Conservation (phyloP, 2,113 vertebrate genomes). For the Lethenteron reissneri region DNA sequence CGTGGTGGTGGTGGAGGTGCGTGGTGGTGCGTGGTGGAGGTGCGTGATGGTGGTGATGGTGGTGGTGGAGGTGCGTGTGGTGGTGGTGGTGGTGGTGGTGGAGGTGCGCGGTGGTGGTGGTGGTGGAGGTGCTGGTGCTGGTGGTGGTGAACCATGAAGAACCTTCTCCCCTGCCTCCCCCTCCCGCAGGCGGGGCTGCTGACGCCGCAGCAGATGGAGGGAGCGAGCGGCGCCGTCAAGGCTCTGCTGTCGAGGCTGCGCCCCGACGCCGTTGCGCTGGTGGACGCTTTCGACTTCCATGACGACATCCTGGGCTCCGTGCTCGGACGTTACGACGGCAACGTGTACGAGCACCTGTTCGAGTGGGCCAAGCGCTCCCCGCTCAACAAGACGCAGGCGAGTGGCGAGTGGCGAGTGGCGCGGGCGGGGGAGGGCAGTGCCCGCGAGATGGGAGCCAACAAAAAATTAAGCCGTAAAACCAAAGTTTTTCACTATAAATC, state of each 20-base stretch:
- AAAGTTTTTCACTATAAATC: background rate
- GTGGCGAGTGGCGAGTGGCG: background rate
- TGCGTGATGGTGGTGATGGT: too few relatives aligned
- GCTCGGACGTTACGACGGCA: slow-evolving; percentile 81
- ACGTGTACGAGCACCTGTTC: slow-evolving; percentile 80
- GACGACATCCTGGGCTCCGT: slow-evolving; percentile 50
- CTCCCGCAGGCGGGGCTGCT: slow-evolving; percentile 40
- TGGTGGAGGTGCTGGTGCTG: too few relatives aligned
- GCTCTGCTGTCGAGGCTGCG: slow-evolving; percentile 48
- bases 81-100: too few relatives aligned
- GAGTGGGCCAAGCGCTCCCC: slow-evolving; percentile 79
- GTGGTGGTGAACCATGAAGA: too few relatives aligned
- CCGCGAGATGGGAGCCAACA: background rate
- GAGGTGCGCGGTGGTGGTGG: too few relatives aligned
- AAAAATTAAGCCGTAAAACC: background rate
- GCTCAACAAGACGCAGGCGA: slow-evolving; percentile 61
- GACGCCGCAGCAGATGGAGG: slow-evolving; percentile 35
- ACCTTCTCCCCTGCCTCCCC: too few relatives aligned
- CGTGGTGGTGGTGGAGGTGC: too few relatives aligned
- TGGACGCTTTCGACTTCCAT: slow-evolving; percentile 61
- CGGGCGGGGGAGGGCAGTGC: too few relatives aligned
- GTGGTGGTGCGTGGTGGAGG: too few relatives aligned
- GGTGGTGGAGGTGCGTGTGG: too few relatives aligned
- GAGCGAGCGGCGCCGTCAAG: slow-evolving; percentile 40
- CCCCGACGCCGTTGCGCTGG: slow-evolving; percentile 52